Conservation (phyloP, 2,113 vertebrate genomes). For the Salvelinus sp. region DNA sequence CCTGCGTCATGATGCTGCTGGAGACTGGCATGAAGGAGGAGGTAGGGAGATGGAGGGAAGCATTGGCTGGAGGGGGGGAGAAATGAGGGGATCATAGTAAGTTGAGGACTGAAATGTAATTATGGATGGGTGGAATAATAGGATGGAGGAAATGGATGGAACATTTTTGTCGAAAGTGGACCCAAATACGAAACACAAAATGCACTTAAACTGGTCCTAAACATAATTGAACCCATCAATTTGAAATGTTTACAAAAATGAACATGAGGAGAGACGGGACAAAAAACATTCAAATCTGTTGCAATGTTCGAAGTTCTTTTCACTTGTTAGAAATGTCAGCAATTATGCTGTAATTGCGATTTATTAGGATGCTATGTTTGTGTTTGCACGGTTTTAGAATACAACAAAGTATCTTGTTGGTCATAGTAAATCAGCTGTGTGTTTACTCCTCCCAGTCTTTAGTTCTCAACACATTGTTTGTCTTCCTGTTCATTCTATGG, state of each 20-base stretch:
- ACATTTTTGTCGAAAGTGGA: not conserved
- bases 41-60: conserved; percentile 64
- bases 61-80: not conserved
- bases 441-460: conserved; percentile 4
- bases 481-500: conserved; percentile 27
- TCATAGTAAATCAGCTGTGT: conserved; percentile 46
- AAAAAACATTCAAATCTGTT: not conserved
- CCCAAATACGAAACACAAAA: not conserved
- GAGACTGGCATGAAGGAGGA: conserved; percentile 98
- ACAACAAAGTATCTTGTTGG: conserved; percentile 51
- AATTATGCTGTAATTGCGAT: conserved; percentile 10
- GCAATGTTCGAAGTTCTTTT: not conserved
- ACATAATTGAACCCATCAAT: not conserved
- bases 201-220: not conserved
- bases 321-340: not conserved
- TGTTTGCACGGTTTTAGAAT: conserved; percentile 45
- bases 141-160: not conserved
- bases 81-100: not conserved
- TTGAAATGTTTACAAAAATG: not conserved
- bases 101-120: not conserved
- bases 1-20: conserved; percentile 96
- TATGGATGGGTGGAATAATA: not conserved
- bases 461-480: conserved; percentile 38
- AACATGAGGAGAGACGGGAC: not conserved
- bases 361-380: conserved; percentile 32